Evolutionary conservation across 2,888 invertebrate species (phyloP), one percentile per base, ranked within the genome.

Genomic region (Ophonus ardosiacus): DNA sequence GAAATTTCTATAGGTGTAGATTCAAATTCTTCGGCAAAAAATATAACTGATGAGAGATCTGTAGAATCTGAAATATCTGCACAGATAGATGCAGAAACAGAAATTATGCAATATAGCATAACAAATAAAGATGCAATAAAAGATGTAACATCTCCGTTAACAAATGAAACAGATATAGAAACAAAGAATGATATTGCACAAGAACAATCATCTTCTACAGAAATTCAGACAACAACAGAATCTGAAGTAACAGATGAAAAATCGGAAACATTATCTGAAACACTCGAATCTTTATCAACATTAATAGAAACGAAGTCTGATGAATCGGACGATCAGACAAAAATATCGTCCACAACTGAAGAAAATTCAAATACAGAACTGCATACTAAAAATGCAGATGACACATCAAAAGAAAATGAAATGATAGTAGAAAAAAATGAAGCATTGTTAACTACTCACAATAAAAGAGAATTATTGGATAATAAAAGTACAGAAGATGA

Each of bases 241-340:
- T 81, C 80, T 31, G 78, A 86, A 79, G 56, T 59, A 15, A 86
- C 86, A 78, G 56, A 74, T 79, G 81, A 86, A 24, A 84, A 86
- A 79, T 78, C 85, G 17, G 74, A 81, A 51, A 76, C 74, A 40
- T 80, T 86, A 51, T 82, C 63, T 65, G 81, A 82, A 71, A 85
- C 38, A 68, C 40, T 31, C 51, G 59, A 84, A 74, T 80, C 80
- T 13, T 80, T 80, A 80, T 31, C 59, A 17, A 80, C 59, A 3
- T 80, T 80, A 80, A 80, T 80, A 5, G 80, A 61, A 17, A 80
- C 10, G 24, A 78, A 78, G 21, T 78, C 61, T 40, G 80, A 80
- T 17, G 80, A 80, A 18, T 31, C 63, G 78, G 85, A 81, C 65
- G 81, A 21, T 43, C 86, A 86, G 84, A n/a, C 24, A 38, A 83